Conservation (phyloP, 2,888 invertebrate species). For the Drosophila nr. perissopoda region DNA sequence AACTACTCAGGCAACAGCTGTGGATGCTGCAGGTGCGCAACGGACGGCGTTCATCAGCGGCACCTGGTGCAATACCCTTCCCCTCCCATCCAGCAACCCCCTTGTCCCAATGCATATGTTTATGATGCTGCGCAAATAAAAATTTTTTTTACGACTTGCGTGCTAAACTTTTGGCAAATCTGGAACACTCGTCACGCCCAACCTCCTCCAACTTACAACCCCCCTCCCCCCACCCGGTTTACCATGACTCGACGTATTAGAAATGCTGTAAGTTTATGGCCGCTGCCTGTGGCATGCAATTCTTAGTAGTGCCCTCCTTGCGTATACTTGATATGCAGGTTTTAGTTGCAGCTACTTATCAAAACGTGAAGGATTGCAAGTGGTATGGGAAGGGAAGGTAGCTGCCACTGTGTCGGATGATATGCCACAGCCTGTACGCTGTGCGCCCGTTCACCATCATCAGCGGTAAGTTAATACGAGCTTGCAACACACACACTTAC, state of each 20-base stretch:
- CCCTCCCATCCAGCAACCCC: neutral
- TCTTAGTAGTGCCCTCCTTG: constrained; percentile 21
- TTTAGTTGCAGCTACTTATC: constrained; percentile 42
- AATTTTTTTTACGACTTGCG: constrained; percentile 70
- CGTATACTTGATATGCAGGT: constrained; percentile 52
- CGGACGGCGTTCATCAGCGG: constrained; percentile 15
- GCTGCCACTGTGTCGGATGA: constrained; percentile 9
- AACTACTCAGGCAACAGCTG: constrained; percentile 71
- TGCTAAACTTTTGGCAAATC: constrained; percentile 42
- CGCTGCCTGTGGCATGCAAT: constrained; percentile 33
- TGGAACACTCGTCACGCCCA: constrained; percentile 20
- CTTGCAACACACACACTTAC: constrained; percentile 3
- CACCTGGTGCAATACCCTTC: constrained; percentile 6
- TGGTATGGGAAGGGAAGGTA: neutral
- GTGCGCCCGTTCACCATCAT: constrained; percentile 28
- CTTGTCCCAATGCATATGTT: constrained; percentile 61
- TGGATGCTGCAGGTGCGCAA: constrained; percentile 23
- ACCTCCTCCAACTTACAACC: neutral
- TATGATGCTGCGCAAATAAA: constrained; percentile 70
- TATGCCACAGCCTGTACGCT: constrained; percentile 23
- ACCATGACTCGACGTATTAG: constrained; percentile 28
- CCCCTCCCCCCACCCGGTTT: neutral
- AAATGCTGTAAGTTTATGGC: constrained; percentile 36
- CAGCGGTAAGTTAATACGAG: constrained; percentile 45
- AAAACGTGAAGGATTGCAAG: constrained; percentile 35